These are phyloP conservation scores for Prinia subflava DNA, from an alignment of 2,113 vertebrate species.

Conservation along the genomic window DNA sequence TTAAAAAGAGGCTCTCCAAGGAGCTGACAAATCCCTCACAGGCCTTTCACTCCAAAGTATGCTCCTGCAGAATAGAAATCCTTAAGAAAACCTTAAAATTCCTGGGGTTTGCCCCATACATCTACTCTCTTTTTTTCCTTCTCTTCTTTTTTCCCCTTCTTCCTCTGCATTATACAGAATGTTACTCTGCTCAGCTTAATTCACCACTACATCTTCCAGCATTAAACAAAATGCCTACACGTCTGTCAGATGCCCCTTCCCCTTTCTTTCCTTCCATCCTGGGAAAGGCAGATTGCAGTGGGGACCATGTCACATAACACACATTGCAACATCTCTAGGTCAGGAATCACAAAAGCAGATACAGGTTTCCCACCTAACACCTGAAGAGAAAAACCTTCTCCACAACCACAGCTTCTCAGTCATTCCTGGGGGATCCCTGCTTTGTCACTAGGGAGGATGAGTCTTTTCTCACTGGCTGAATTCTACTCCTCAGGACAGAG, in stretches of 20 bases:
- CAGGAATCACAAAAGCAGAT: background rate
- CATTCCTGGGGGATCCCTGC: background rate
- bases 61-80: background rate
- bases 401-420: background rate
- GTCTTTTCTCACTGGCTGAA: background rate
- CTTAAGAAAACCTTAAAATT: background rate
- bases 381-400: background rate
- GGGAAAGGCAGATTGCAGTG: background rate
- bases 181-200: background rate
- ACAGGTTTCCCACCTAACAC: background rate
- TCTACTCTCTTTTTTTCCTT: background rate
- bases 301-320: background rate
- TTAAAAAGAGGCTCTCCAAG: slow-evolving; percentile 5
- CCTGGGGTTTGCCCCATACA: rapidly evolving
- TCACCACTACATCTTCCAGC: background rate
- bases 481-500: background rate
- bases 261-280: background rate
- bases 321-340: background rate
- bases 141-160: background rate
- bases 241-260: background rate
- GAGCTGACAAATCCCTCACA: background rate
- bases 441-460: background rate
- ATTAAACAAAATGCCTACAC: background rate
- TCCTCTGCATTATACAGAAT: background rate
- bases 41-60: background rate